Evolutionary conservation across 2,797 vertebrate species (phyloP), one percentile per base, ranked within the genome.

Genomic region (Brotula barbata): DNA sequence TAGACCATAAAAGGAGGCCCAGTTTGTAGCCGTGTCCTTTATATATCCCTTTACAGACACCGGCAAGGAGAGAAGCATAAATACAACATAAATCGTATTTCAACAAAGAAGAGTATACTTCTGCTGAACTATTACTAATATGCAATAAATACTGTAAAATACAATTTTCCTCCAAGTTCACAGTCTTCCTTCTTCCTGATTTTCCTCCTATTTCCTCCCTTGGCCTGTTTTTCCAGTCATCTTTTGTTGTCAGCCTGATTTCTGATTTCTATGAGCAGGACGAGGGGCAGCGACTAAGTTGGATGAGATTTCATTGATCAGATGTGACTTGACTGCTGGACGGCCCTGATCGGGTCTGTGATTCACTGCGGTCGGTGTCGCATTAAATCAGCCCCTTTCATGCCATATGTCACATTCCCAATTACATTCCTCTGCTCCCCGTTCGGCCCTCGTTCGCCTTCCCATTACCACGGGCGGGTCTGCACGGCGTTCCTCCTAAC

Each of bases 261-360:
- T n/a, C 8, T 28, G 56, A 4, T 28, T 44, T 69, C 64, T 55
- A 31, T 28, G 37, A 58, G 34, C 20, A 53, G 53, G 34, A 49
- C 68, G 53, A 72, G 31, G 7, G 66, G 54, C 37, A 60, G 43
- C 19, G 63, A 56, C 62, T 12, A n/a, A 45, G 50, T 13, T 60
- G 63, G 57, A 66, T 68, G 61, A 68, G 47, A 69, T 71, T 64
- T 64, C 58, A 77, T 44, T 71, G 71, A 86, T 80, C 58, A 67
- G 36, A 63, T 42, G 65, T 1, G 33, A 51, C 44, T n/a, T 17
- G 62, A 45, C 37, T 42, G 17, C 25, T 56, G 14, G 62, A 45
- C 28, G 56, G 39, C 65, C 76, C 56, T 75, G 64, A 76, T 54
- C 23, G 36, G 20, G 53, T 23, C 19, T 21, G 49, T 13, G 60